phyloP scores from a whole-genome alignment of 1,140 invertebrate species.

The Mizuhopecten yessoensis region DNA sequence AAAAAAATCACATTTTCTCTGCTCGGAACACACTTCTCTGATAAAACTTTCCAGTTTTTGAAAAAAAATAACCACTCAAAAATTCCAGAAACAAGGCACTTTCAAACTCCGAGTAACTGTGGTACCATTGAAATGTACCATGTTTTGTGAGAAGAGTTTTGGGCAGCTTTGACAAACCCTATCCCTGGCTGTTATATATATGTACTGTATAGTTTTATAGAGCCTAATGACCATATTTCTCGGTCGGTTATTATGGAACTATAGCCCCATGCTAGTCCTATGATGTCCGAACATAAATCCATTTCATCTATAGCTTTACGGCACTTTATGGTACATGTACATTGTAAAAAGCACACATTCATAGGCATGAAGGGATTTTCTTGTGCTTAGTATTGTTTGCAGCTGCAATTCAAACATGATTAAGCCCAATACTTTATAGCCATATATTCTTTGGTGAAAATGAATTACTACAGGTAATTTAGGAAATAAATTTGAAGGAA shows the following conservation, averaged over 20 bases:
- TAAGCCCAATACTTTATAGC: slow-evolving; percentile 23
- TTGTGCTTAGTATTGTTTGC: slow-evolving; percentile 48
- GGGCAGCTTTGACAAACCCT: neutral
- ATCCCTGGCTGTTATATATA: slow-evolving; percentile 41
- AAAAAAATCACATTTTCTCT: neutral
- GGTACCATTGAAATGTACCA: neutral
- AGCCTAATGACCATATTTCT: slow-evolving; percentile 40
- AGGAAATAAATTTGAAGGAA: slow-evolving; percentile 41
- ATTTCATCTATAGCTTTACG: slow-evolving; percentile 61
- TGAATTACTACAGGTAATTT: slow-evolving; percentile 44
- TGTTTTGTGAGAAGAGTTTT: neutral
- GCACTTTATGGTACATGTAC: slow-evolving; percentile 63
- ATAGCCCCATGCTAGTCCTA: slow-evolving; percentile 41
- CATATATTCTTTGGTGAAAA: slow-evolving; percentile 48
- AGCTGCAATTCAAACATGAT: slow-evolving; percentile 52
- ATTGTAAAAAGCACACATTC: slow-evolving; percentile 64
- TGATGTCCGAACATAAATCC: slow-evolving; percentile 52
- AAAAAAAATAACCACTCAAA: neutral
- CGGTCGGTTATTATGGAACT: slow-evolving; percentile 16
- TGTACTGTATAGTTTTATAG: slow-evolving; percentile 39
- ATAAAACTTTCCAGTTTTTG: neutral
- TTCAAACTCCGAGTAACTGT: neutral
- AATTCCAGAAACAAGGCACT: neutral
- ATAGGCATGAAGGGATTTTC: slow-evolving; percentile 44
- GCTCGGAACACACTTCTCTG: neutral